Evolutionary conservation across 2,113 vertebrate species (phyloP).

Genomic region (Struthidea cinerea): DNA sequence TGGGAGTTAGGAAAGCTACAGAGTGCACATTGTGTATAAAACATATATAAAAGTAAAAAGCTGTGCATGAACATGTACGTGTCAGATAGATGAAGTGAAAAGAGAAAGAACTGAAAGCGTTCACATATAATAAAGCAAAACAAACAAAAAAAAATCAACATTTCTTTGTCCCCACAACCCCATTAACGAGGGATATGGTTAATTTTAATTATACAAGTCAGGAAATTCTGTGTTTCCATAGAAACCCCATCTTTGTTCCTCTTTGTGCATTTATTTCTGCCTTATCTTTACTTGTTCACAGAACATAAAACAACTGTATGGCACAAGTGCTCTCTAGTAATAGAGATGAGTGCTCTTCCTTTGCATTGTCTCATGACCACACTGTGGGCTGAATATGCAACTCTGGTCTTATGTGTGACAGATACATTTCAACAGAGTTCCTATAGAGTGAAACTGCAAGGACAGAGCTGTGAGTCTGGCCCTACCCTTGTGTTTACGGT

Average conservation of each 20-base stretch:
- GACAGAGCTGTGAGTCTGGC: not conserved
- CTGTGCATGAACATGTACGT: fast-evolving
- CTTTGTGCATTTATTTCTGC: not conserved
- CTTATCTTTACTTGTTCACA: not conserved
- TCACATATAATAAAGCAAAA: not conserved
- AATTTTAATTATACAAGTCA: slow-evolving; percentile 43
- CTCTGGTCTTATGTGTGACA: not conserved
- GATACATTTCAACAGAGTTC: not conserved
- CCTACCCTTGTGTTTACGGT: not conserved
- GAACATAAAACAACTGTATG: not conserved
- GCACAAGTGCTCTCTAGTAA: not conserved
- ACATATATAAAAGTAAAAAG: not conserved
- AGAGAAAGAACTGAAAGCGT: not conserved
- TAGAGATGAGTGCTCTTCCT: not conserved
- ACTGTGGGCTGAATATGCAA: not conserved
- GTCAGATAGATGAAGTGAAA: not conserved
- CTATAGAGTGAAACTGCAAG: not conserved
- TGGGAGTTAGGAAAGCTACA: not conserved
- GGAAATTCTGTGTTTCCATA: slow-evolving; percentile 56
- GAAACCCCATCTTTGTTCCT: slow-evolving; percentile 34
- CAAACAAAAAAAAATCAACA: not conserved
- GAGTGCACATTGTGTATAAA: not conserved
- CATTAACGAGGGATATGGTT: slow-evolving; percentile 20
- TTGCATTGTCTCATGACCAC: not conserved
- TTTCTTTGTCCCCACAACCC: not conserved